Evolutionary conservation across 2,113 vertebrate genomes (phyloP).

Genomic region (Prietella phreatophila): DNA sequence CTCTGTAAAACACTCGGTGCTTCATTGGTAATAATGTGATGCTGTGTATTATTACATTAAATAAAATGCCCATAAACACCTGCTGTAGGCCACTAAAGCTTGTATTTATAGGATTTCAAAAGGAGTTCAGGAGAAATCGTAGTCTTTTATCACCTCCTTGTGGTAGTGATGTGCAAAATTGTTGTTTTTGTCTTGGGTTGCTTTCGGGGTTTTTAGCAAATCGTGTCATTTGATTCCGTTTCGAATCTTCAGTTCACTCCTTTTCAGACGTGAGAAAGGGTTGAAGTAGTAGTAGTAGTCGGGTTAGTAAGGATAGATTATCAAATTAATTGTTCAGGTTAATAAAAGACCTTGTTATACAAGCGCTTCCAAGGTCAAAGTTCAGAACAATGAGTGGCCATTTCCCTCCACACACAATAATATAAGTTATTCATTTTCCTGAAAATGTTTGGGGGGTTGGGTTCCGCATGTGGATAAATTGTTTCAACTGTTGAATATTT

Average conservation of each 20-base stretch:
- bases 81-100: not conserved
- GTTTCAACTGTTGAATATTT: too few species aligned
- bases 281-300: not conserved
- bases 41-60: not conserved
- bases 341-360: too few species aligned
- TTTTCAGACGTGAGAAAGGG: not conserved
- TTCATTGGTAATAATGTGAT: not conserved
- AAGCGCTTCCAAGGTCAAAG: not conserved
- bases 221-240: not conserved
- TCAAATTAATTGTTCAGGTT: too few species aligned
- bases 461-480: too few species aligned
- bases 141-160: not conserved
- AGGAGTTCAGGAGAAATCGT: not conserved
- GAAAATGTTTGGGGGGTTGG: too few species aligned
- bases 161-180: not conserved
- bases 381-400: not conserved
- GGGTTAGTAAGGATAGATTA: not conserved
- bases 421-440: too few species aligned
- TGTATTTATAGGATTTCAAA: not conserved
- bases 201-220: not conserved
- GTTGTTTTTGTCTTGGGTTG: not conserved
- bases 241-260: not conserved
- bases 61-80: not conserved
- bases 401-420: not conserved
- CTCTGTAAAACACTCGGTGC: constrained; percentile 2